phyloP scores from a whole-genome alignment of 2,888 invertebrate species.

The Colletes collaris region DNA sequence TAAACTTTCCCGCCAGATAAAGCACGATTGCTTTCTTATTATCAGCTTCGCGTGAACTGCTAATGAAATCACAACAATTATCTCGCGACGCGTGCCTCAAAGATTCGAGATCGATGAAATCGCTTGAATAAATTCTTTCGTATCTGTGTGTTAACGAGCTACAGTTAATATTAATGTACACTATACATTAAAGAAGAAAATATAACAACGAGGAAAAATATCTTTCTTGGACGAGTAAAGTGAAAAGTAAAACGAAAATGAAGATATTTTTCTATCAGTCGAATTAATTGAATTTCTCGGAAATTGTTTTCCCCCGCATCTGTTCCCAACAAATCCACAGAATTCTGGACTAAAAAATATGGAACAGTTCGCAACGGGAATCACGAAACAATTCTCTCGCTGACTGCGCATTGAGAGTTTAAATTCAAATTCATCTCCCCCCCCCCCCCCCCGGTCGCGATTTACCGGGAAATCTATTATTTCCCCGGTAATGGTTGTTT shows the following conservation, averaged over 20 bases:
- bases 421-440: neutral
- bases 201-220: too few relatives aligned
- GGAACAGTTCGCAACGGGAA: conserved; percentile 5
- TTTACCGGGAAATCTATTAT: neutral
- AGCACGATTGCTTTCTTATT: conserved; percentile 8
- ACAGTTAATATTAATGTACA: too few relatives aligned
- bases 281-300: too few relatives aligned
- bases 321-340: neutral
- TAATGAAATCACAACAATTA: conserved; percentile 7
- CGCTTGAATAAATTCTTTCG: neutral
- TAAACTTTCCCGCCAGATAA: conserved; percentile 31
- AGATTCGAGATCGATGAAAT: neutral
- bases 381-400: conserved; percentile 2
- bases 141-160: too few relatives aligned
- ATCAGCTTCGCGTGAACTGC: neutral
- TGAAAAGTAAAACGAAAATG: too few relatives aligned
- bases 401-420: too few relatives aligned
- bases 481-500: conserved; percentile 10
- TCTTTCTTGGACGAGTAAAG: too few relatives aligned
- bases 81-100: neutral
- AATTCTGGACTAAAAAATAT: neutral
- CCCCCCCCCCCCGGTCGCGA: too few relatives aligned
- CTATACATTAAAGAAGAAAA: too few relatives aligned
- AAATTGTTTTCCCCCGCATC: too few relatives aligned
- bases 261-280: too few relatives aligned